phyloP scores from a whole-genome alignment of 2,888 invertebrate genomes.

The Pollenia amentaria region DNA sequence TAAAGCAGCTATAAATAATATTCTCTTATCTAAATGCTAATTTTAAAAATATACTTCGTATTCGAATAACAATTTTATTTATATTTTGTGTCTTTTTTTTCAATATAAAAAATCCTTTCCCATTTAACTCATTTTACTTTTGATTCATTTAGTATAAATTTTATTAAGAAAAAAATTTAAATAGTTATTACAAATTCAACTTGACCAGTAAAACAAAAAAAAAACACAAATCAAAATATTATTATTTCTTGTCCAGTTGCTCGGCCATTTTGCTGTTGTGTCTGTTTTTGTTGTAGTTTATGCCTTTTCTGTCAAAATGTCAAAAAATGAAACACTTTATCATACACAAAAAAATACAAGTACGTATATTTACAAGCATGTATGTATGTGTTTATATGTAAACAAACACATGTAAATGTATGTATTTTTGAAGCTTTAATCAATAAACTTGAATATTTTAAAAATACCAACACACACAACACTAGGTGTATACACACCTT shows the following conservation, averaged over 20 bases:
- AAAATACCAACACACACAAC: slow-evolving; percentile 17
- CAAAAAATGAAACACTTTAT: slow-evolving; percentile 70
- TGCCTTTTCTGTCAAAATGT: slow-evolving; percentile 68
- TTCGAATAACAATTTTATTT: slow-evolving; percentile 14
- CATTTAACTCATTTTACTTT: slow-evolving; percentile 33
- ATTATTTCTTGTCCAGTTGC: slow-evolving; percentile 33
- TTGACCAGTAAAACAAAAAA: slow-evolving; percentile 42
- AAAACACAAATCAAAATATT: slow-evolving; percentile 41
- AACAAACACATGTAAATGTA: background rate
- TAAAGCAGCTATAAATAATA: no score
- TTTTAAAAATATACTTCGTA: background rate
- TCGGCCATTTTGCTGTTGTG: slow-evolving; percentile 35
- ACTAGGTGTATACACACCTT: background rate
- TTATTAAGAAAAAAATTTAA: background rate
- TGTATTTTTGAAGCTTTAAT: background rate
- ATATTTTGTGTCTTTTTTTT: background rate
- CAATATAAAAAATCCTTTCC: background rate
- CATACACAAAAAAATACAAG: slow-evolving; percentile 27
- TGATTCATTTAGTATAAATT: slow-evolving; percentile 22
- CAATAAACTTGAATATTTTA: slow-evolving; percentile 49
- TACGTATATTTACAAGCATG: slow-evolving; percentile 2
- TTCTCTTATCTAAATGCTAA: no score
- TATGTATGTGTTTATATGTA: slow-evolving; percentile 4
- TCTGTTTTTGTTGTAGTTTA: slow-evolving; percentile 48
- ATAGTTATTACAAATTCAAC: slow-evolving; percentile 15